These are phyloP conservation scores for Drosophila neocordata DNA, from an alignment of 1,140 invertebrate species.

Conservation along the genomic window DNA sequence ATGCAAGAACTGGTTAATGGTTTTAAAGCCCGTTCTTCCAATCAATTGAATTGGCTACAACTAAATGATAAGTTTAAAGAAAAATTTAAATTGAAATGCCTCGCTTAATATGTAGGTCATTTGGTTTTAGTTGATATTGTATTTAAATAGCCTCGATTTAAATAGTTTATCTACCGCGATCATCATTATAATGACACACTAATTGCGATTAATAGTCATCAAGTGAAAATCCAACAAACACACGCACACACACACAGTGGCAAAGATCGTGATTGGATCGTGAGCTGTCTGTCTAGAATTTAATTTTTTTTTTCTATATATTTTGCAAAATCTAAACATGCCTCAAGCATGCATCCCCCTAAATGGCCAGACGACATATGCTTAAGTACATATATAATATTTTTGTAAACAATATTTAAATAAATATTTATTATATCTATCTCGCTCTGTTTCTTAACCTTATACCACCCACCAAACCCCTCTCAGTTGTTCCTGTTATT, in stretches of 20 bases:
- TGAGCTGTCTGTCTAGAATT: conserved; percentile 9
- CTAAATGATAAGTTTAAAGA: not conserved
- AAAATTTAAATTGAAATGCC: not conserved
- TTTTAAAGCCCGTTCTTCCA: not conserved
- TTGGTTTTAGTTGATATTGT: conserved; percentile 31
- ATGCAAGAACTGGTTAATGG: too few species aligned
- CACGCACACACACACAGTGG: not conserved
- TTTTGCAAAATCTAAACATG: not conserved
- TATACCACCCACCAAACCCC: not conserved
- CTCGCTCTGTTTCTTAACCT: not conserved
- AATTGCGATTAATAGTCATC: conserved; percentile 45
- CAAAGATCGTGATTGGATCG: conserved; percentile 9
- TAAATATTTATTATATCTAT: not conserved
- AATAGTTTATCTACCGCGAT: conserved; percentile 39
- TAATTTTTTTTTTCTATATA: not conserved
- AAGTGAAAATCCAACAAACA: not conserved
- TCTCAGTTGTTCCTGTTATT: not conserved
- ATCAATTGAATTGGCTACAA: not conserved
- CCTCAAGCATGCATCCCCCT: conserved; percentile 3
- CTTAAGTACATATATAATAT: not conserved
- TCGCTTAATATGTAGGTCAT: conserved; percentile 34
- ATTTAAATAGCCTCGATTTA: conserved; percentile 32
- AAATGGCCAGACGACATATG: conserved; percentile 1
- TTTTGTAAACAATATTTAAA: conserved; percentile 6
- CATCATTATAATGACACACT: conserved; percentile 59